Conservation (phyloP, 2,888 invertebrate genomes). For the Synanthedon vespiformis region DNA sequence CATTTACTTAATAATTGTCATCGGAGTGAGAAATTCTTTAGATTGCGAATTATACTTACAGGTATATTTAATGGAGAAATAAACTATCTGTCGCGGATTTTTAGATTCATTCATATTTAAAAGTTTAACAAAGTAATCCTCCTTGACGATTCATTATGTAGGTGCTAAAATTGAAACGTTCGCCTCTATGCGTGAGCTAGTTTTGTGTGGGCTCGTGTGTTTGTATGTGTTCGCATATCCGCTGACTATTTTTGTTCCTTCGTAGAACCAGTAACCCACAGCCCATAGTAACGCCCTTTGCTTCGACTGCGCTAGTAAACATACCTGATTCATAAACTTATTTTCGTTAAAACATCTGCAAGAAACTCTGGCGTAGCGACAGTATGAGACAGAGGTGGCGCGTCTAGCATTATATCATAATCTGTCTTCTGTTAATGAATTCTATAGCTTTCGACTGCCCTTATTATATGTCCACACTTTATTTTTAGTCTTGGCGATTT, state of each 20-base stretch:
- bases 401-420: too few relatives aligned
- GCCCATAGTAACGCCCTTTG: not conserved
- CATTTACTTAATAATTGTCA: too few relatives aligned
- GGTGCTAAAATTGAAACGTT: constrained; percentile 14
- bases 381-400: too few relatives aligned
- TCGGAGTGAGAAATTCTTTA: too few relatives aligned
- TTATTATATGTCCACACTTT: too few relatives aligned
- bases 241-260: constrained; percentile 31
- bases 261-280: constrained; percentile 6
- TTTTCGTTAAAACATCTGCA: too few relatives aligned
- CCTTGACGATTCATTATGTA: constrained; percentile 26
- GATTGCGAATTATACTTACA: too few relatives aligned
- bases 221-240: constrained; percentile 26
- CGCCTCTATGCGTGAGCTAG: constrained; percentile 6
- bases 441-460: too few relatives aligned
- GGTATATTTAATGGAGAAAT: too few relatives aligned
- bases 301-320: not conserved
- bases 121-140: constrained; percentile 28
- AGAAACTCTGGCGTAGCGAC: too few relatives aligned
- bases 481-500: too few relatives aligned
- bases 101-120: constrained; percentile 6
- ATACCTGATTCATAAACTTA: not conserved
- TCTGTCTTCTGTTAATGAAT: too few relatives aligned
- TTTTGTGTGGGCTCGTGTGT: constrained; percentile 12
- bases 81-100: not conserved